Conservation (phyloP, 2,797 vertebrate genomes). For the Karalla daura region DNA sequence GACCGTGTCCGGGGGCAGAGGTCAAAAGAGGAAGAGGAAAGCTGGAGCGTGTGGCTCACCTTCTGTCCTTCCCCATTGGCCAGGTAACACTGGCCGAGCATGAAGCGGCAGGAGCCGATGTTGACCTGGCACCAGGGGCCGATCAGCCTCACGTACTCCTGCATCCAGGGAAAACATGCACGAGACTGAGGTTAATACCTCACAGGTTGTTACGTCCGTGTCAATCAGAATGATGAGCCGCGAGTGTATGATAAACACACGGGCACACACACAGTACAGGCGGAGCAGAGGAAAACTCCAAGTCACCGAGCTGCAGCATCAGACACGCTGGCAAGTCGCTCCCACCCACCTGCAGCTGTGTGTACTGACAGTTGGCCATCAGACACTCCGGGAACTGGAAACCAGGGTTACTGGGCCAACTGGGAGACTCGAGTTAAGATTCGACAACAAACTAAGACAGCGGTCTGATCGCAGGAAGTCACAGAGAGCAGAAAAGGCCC, state of each 20-base stretch:
- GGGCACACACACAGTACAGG: too few relatives aligned
- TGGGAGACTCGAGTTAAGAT: conserved; percentile 67
- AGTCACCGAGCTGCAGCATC: too few relatives aligned
- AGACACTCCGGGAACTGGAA: conserved; percentile 96
- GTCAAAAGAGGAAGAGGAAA: too few relatives aligned
- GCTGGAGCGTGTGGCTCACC: conserved; percentile 76
- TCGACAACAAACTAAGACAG: background rate
- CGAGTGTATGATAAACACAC: too few relatives aligned
- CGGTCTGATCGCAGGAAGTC: background rate
- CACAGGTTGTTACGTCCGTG: background rate
- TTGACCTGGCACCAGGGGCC: conserved; percentile 95
- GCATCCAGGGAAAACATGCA: conserved; percentile 1
- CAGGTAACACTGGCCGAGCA: conserved; percentile 94
- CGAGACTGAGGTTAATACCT: background rate
- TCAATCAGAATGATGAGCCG: too few relatives aligned
- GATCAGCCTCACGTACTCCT: conserved; percentile 93
- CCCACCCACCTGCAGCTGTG: conserved; percentile 93
- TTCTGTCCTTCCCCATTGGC: conserved; percentile 94
- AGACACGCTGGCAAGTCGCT: background rate
- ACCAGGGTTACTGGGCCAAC: conserved; percentile 93
- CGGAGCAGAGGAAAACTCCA: too few relatives aligned
- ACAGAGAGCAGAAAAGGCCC: too few relatives aligned
- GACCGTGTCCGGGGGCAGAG: too few relatives aligned
- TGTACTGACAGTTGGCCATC: conserved; percentile 95
- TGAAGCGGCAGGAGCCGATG: conserved; percentile 92